Conservation (phyloP, 2,888 invertebrate genomes). For the Sphaerophoria taeniata region DNA sequence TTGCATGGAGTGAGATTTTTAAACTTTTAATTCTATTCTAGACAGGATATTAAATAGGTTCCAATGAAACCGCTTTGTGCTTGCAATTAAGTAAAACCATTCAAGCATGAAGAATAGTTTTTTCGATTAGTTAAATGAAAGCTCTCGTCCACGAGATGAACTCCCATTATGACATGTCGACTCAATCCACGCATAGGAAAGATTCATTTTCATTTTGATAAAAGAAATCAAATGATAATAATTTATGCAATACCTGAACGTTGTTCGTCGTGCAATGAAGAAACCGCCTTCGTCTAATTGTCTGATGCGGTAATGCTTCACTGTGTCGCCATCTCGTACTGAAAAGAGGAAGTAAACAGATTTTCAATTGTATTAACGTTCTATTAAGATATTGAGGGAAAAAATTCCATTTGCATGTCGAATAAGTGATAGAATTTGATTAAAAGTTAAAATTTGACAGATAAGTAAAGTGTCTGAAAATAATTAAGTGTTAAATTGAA, state of each 20-base stretch:
- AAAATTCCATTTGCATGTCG: slow-evolving; percentile 23
- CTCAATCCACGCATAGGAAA: slow-evolving; percentile 29
- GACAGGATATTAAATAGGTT: too few species aligned
- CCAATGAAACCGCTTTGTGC: not conserved
- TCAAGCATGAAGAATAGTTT: not conserved
- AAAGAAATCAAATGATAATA: not conserved
- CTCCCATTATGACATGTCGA: slow-evolving; percentile 12
- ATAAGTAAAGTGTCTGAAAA: slow-evolving; percentile 1
- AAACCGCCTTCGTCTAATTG: slow-evolving; percentile 99
- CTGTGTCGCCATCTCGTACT: slow-evolving; percentile 99
- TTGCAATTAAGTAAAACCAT: not conserved
- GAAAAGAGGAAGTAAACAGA: slow-evolving; percentile 78
- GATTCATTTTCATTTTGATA: slow-evolving; percentile 13
- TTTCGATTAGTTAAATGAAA: not conserved
- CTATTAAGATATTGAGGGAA: not conserved
- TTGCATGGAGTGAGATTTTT: slow-evolving; percentile 23
- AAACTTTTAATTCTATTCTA: not conserved
- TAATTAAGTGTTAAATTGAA: slow-evolving; percentile 42
- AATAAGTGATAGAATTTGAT: not conserved
- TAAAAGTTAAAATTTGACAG: slow-evolving; percentile 17
- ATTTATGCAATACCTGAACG: slow-evolving; percentile 86
- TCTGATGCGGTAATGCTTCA: slow-evolving; percentile 99
- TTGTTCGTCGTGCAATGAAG: slow-evolving; percentile 98
- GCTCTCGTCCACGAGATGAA: not conserved
- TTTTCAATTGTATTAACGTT: not conserved